Base-by-base conservation (phyloP, 2,797 vertebrate genomes). In the Falco rusticolus region DNA sequence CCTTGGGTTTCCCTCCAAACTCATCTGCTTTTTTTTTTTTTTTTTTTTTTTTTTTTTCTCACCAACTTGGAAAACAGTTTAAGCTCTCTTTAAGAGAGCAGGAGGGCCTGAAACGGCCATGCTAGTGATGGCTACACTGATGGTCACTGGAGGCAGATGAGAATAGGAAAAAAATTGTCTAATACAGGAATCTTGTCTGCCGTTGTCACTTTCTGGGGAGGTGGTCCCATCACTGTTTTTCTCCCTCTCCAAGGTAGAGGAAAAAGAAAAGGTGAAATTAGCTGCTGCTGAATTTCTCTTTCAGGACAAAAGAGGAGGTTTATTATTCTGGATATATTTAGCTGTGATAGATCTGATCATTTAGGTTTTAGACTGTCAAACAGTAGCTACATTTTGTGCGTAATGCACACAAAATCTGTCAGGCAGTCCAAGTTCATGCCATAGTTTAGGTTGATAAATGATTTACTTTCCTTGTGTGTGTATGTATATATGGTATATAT, bases 401-500 rank as follows among this genome's bases (percentile, higher is more conserved):
- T 57, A 85, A 56, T n/a, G 39, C 19, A 41, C 26, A 63, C 75
- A 69, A 76, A 24, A 13, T 68, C 16, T 66, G 45, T 41, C 64
- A 48, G 57, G 24, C 39, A 76, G 21, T 54, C n/a, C 10, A 64
- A 65, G 20, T 80, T 86, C 16, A 57, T 57, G 43, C 24, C 51
- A 0, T 65, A 68, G 19, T 64, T 77, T 43, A 57, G 50, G 18
- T 41, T 71, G 57, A 64, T 45, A 50, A 74, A 45, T 56, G 22
- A 19, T 57, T 13, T 0, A 1, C 45, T 71, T 87, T 41, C 20
- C 24, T 75, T 5, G 1, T 17, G 13, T 70, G 29, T 50, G 0
- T 59, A 9, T 78, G 6, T 45, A 3, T 45, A 7, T 41, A 31
- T 18, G 10, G 7, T 33, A 2, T 41, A 11, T 19, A 17, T 26